These are phyloP conservation scores for Luscinia megarhynchos DNA, from an alignment of 2,797 vertebrate genomes.

Conservation along the genomic window DNA sequence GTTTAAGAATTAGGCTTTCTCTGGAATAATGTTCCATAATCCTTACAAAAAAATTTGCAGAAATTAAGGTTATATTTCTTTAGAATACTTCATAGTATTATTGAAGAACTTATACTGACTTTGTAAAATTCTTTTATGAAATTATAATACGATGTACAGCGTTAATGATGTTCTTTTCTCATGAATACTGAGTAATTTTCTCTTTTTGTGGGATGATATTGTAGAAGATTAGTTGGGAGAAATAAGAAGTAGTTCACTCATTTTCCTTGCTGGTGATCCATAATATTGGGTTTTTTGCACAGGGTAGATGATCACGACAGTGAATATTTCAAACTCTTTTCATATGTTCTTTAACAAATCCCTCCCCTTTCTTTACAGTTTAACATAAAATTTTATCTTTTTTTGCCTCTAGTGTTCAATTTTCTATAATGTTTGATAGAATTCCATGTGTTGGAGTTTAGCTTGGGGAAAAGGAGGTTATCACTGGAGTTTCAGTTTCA, in stretches of 20 bases:
- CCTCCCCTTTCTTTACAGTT: not conserved
- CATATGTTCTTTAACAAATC: constrained; percentile 10
- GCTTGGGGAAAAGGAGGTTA: not conserved
- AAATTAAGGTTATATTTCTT: constrained; percentile 42
- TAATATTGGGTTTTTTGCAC: not conserved
- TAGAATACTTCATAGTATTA: constrained; percentile 27
- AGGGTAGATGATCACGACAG: not conserved
- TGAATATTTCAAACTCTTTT: not conserved
- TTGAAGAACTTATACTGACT: constrained; percentile 23
- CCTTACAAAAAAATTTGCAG: constrained; percentile 30
- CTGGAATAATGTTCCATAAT: constrained; percentile 20
- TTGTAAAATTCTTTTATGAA: not conserved
- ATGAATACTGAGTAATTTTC: constrained; percentile 32
- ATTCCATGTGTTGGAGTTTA: not conserved
- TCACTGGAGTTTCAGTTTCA: not conserved
- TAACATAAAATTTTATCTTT: constrained; percentile 5
- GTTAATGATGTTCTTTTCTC: constrained; percentile 20
- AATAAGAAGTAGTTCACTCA: constrained; percentile 15
- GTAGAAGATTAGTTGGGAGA: constrained; percentile 25
- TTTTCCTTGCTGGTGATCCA: not conserved
- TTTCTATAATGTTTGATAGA: not conserved
- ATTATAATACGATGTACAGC: not conserved
- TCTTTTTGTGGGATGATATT: constrained; percentile 21
- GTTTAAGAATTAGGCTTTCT: not conserved
- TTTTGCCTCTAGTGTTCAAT: constrained; percentile 36